Conservation (phyloP, 2,888 invertebrate genomes). For the Xanthia togata region DNA sequence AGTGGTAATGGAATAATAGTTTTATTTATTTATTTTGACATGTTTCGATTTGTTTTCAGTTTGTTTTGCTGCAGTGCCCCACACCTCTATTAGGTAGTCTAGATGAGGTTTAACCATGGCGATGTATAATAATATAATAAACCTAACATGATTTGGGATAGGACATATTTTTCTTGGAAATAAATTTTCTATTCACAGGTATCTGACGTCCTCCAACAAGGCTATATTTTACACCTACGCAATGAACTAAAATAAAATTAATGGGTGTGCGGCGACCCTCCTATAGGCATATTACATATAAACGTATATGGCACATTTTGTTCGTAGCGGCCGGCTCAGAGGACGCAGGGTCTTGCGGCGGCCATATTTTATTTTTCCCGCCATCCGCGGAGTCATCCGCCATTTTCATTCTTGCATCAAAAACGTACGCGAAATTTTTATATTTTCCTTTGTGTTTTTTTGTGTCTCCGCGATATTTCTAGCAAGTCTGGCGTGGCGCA, state of each 20-base stretch:
- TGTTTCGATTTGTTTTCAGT: too few relatives aligned
- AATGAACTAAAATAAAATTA: slow-evolving; percentile 67
- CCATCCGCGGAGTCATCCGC: slow-evolving; percentile 77
- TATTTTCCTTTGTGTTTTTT: slow-evolving; percentile 66
- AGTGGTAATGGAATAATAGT: too few relatives aligned
- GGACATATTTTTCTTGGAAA: slow-evolving; percentile 10
- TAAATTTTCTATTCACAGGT: slow-evolving; percentile 35
- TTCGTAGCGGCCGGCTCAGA: slow-evolving; percentile 51
- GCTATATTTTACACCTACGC: slow-evolving; percentile 64
- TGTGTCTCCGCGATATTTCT: slow-evolving; percentile 43
- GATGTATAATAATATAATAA: too few relatives aligned
- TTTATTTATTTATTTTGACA: too few relatives aligned
- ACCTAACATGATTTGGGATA: too few relatives aligned
- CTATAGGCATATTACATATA: slow-evolving; percentile 62
- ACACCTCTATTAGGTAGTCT: too few relatives aligned
- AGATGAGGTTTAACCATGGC: too few relatives aligned
- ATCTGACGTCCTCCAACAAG: slow-evolving; percentile 34
- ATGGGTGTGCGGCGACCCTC: slow-evolving; percentile 61
- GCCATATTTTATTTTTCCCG: slow-evolving; percentile 84
- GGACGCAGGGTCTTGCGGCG: slow-evolving; percentile 72
- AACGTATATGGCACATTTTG: slow-evolving; percentile 61
- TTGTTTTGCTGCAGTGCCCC: too few relatives aligned
- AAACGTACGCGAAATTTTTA: slow-evolving; percentile 70
- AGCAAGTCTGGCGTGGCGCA: slow-evolving; percentile 51
- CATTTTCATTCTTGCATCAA: slow-evolving; percentile 79